phyloP scores from a whole-genome alignment of 2,113 vertebrate genomes.

The Propithecus coquereli region DNA sequence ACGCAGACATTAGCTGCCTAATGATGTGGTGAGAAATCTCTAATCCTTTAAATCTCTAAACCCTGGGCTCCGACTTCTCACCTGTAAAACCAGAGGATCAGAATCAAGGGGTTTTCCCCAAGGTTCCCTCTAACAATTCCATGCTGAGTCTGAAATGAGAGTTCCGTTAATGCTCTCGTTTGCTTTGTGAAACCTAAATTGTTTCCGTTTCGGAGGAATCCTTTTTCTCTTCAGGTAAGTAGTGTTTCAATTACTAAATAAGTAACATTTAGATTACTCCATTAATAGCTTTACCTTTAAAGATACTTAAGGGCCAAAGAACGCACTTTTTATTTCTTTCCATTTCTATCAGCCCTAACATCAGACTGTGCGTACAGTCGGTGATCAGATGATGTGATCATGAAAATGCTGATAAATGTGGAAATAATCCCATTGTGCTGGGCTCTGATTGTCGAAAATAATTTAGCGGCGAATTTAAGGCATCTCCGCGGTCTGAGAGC shows the following conservation, averaged over 20 bases:
- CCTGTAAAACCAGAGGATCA: neutral
- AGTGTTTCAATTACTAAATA: conserved; percentile 24
- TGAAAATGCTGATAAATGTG: neutral
- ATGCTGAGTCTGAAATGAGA: neutral
- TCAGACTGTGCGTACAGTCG: neutral
- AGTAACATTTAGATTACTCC: neutral
- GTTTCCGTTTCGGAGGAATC: neutral
- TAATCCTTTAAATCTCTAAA: neutral
- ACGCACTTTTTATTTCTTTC: neutral
- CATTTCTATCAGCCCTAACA: neutral
- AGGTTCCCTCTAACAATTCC: neutral
- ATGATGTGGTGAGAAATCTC: neutral
- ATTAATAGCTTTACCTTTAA: neutral
- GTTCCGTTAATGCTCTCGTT: neutral
- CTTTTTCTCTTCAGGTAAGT: neutral
- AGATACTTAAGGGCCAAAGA: neutral
- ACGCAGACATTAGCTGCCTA: neutral
- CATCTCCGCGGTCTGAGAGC: neutral
- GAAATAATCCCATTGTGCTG: neutral
- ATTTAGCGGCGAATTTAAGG: neutral
- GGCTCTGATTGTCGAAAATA: conserved; percentile 44
- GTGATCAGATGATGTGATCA: neutral
- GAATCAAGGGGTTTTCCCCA: neutral
- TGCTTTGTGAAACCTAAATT: conserved; percentile 16
- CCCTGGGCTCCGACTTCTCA: neutral